Conservation (phyloP, 2,888 invertebrate species). For the Spodoptera littoralis region DNA sequence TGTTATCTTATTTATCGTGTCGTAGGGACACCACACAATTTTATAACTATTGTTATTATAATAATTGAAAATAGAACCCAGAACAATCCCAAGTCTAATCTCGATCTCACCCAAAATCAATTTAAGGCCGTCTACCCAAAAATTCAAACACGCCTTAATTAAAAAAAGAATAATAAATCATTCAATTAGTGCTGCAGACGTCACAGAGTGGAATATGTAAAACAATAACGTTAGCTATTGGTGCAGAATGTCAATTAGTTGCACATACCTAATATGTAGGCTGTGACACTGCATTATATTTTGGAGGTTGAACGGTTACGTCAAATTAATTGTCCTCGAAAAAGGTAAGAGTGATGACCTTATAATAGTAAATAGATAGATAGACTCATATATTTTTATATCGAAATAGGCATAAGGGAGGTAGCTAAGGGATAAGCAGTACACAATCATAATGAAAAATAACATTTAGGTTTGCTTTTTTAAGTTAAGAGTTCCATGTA, state of each 20-base stretch:
- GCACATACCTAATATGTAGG: conserved; percentile 61
- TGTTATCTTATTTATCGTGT: too few relatives aligned
- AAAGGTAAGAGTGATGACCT: too few relatives aligned
- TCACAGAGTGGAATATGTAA: conserved; percentile 60
- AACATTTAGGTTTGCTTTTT: too few relatives aligned
- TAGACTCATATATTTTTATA: too few relatives aligned
- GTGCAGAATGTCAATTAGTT: conserved; percentile 64
- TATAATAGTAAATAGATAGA: too few relatives aligned
- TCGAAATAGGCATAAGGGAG: too few relatives aligned
- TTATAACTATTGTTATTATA: too few relatives aligned
- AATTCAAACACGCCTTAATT: conserved; percentile 21
- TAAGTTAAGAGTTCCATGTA: too few relatives aligned
- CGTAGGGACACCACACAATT: too few relatives aligned
- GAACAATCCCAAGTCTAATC: conserved; percentile 2
- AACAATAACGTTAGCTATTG: conserved; percentile 67
- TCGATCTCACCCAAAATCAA: conserved; percentile 8
- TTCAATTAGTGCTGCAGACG: conserved; percentile 47
- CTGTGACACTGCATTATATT: conserved; percentile 42
- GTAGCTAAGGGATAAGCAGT: too few relatives aligned
- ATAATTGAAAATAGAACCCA: too few relatives aligned
- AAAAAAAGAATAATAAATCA: conserved; percentile 24
- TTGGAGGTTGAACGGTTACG: conserved; percentile 23
- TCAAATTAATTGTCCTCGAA: conserved; percentile 26
- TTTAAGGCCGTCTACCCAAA: conserved; percentile 31
- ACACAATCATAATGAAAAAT: too few relatives aligned